Evolutionary conservation across 2,113 vertebrate species (phyloP), one percentile per base, ranked within the genome.

Genomic region (Erinaceus europaeus): DNA sequence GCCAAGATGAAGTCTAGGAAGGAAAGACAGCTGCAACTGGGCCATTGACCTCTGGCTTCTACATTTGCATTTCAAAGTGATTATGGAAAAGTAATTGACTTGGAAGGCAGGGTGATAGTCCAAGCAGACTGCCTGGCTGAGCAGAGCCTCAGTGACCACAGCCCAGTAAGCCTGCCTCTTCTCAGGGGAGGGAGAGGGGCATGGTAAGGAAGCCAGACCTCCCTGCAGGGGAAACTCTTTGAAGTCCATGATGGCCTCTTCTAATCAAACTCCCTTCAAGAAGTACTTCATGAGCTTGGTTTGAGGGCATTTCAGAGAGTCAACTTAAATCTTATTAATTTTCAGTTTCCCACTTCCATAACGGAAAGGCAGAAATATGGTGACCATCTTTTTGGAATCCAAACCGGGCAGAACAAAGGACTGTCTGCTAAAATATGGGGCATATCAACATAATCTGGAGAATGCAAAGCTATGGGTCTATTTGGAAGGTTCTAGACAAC

Each of bases 11-110:
- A 78, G 71, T 34, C 25, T 44, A 55, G 50, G 32, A 52, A 75
- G 46, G 8, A 68, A 55, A 84, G 73, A 32, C 34, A 13, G 5
- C 32, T 5, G 50, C 32, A 44, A 79, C 55, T 9, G 59, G 40
- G 46, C 65, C 77, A 67, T 6, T 68, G 34, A 93, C 76, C 75
- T 72, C 68, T 34, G 27, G 55, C 1, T 4, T 18, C 25, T 57
- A 77, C 4, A 72, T 74, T 25, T 94, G 80, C 86, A 53, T 69
- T 67, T 88, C 55, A 92, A 92, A 95, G 81, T 29, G 13, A 42
- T 81, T 85, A 85, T 48, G 83, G 88, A 95, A 95, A 73, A 46
- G 38, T 15, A 59, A 82, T 87, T 86, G 42, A 57, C 88, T 55
- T 78, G 36, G 57, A 90, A 92, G 3, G 18, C n/a, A 82, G 85